A percentile compares a stretch with the other conserved stretches of the same genome.
These are phyloP conservation scores for Lophius piscatorius DNA, from an alignment of 2,113 vertebrate species.

Conservation along the genomic window DNA sequence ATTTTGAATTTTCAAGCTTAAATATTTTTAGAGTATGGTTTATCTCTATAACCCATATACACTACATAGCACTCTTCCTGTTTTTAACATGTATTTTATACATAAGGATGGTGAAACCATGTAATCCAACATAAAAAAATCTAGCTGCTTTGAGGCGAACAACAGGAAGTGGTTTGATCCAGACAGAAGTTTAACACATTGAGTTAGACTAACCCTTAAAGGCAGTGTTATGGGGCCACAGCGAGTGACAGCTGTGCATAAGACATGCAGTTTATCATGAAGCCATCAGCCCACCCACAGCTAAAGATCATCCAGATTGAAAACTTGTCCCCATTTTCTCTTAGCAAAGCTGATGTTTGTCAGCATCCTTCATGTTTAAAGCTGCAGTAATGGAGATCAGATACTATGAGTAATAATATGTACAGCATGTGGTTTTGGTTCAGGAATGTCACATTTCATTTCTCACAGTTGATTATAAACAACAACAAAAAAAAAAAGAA, in stretches of 20 bases:
- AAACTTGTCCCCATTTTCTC: constrained; percentile 16
- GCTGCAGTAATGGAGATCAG: constrained; percentile 21
- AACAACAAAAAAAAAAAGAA: no score
- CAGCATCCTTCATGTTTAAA: constrained; percentile 9
- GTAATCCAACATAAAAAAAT: constrained; percentile 31
- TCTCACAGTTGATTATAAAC: constrained; percentile 26
- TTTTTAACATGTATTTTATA: constrained; percentile 30
- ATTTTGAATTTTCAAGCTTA: neutral
- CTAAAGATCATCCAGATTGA: constrained; percentile 36
- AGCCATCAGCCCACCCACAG: constrained; percentile 62
- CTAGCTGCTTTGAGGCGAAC: constrained; percentile 39
- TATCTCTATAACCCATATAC: neutral
- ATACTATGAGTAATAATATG: constrained; percentile 17
- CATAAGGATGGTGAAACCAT: constrained; percentile 21
- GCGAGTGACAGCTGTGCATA: constrained; percentile 52
- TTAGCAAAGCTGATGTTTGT: constrained; percentile 31
- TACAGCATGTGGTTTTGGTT: constrained; percentile 30
- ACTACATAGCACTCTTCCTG: constrained; percentile 10
- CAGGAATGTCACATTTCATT: constrained; percentile 34
- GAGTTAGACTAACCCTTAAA: constrained; percentile 45
- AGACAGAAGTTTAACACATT: constrained; percentile 42
- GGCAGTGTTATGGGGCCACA: constrained; percentile 24
- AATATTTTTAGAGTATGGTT: neutral
- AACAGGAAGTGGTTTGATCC: constrained; percentile 60
- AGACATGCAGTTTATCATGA: constrained; percentile 46